Evolutionary conservation across 1,140 invertebrate genomes (phyloP).

Genomic region (Pogonognathellus flavescens): DNA sequence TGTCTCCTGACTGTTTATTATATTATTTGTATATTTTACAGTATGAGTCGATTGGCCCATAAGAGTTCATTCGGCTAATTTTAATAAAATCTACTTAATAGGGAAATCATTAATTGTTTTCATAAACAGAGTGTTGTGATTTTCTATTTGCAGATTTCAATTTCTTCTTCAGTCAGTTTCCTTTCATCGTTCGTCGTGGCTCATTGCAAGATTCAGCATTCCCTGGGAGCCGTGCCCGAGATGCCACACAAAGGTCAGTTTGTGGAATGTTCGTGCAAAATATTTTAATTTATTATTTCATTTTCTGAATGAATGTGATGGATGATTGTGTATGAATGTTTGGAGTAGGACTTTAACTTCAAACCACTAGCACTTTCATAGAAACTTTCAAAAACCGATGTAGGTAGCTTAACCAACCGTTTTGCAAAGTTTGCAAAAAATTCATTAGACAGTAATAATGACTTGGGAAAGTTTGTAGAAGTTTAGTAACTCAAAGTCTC

Average conservation of each 20-base stretch:
- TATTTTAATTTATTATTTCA: conserved; percentile 64
- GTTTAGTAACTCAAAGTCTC: too few relatives aligned
- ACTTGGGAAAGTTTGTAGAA: too few relatives aligned
- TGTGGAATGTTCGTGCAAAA: conserved; percentile 67
- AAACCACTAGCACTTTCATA: too few relatives aligned
- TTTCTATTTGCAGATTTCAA: conserved; percentile 25
- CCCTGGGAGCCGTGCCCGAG: conserved; percentile 78
- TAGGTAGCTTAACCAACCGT: too few relatives aligned
- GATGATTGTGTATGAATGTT: background rate
- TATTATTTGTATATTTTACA: too few relatives aligned
- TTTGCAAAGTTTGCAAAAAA: too few relatives aligned
- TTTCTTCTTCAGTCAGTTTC: conserved; percentile 16
- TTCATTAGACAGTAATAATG: too few relatives aligned
- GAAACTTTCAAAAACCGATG: too few relatives aligned
- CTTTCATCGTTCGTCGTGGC: conserved; percentile 70
- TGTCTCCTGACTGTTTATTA: too few relatives aligned
- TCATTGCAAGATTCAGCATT: conserved; percentile 71
- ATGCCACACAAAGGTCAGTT: conserved; percentile 80
- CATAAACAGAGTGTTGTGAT: too few relatives aligned
- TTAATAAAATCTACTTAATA: background rate
- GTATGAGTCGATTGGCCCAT: too few relatives aligned
- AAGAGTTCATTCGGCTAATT: background rate
- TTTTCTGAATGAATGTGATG: conserved; percentile 51
- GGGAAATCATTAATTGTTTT: background rate
- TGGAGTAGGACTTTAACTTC: too few relatives aligned